Conservation (phyloP, 2,888 invertebrate genomes). For the Zootermopsis nevadensis region DNA sequence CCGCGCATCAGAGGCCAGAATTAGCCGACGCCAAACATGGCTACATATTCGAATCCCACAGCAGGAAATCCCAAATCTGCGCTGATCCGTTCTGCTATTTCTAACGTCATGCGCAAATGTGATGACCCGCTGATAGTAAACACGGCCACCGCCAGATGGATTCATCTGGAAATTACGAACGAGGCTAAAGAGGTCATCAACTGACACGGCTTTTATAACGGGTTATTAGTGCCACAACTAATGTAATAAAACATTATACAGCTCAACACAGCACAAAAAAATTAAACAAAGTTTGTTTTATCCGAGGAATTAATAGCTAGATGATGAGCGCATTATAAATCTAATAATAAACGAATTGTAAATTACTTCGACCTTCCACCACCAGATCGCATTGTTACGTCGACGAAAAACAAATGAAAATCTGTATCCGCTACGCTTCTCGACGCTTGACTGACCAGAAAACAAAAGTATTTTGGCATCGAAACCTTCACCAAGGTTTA, state of each 20-base stretch:
- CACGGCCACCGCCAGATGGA: background rate
- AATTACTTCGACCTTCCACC: too few relatives aligned
- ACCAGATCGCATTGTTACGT: too few relatives aligned
- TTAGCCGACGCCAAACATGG: too few relatives aligned
- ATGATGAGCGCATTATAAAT: too few relatives aligned
- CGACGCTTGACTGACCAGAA: too few relatives aligned
- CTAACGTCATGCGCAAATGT: background rate
- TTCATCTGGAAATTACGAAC: background rate
- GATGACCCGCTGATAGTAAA: conserved; percentile 4
- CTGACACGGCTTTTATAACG: background rate
- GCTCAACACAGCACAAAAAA: background rate
- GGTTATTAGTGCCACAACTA: background rate
- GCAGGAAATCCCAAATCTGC: background rate
- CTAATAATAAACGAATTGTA: too few relatives aligned
- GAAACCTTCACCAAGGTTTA: too few relatives aligned
- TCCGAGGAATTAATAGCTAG: background rate
- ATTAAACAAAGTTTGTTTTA: background rate
- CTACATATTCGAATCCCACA: background rate
- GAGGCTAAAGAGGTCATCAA: background rate
- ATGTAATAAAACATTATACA: background rate
- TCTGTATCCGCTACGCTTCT: too few relatives aligned
- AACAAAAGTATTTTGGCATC: too few relatives aligned
- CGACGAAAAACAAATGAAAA: too few relatives aligned
- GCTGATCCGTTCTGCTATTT: background rate
- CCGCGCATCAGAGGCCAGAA: too few relatives aligned